Evolutionary conservation across 2,797 vertebrate species (phyloP).

Genomic region (Triplophysa bombifrons): DNA sequence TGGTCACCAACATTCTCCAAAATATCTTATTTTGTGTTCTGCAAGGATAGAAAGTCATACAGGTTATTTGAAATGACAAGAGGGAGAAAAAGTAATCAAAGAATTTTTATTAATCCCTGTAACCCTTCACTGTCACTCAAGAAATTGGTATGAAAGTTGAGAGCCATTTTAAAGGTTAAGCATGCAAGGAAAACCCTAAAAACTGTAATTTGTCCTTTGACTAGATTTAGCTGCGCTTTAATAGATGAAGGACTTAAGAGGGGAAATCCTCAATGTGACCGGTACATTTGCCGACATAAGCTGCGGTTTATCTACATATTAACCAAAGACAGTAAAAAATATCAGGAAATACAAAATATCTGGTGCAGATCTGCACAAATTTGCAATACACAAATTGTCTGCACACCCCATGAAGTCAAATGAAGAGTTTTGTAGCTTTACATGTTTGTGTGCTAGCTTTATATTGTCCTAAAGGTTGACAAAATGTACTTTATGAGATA

Average conservation of each 20-base stretch:
- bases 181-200: constrained; percentile 13
- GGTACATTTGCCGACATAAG: background rate
- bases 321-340: too few relatives aligned
- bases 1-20: too few relatives aligned
- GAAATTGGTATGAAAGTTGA: background rate
- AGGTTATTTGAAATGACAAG: too few relatives aligned
- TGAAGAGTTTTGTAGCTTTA: background rate
- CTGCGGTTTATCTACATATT: background rate
- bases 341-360: background rate
- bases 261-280: background rate
- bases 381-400: background rate
- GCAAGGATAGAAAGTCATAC: too few relatives aligned
- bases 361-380: background rate
- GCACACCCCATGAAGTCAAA: background rate
- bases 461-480: background rate
- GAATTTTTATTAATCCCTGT: too few relatives aligned
- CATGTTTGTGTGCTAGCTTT: background rate
- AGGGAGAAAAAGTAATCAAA: too few relatives aligned
- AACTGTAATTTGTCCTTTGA: constrained; percentile 9
- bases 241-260: constrained; percentile 16
- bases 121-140: background rate
- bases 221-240: constrained; percentile 9
- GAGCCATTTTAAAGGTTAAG: constrained; percentile 11
- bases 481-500: background rate
- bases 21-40: too few relatives aligned